These are phyloP conservation scores for Orthonychiurus folsomi DNA, from an alignment of 2,888 invertebrate species.

Conservation along the genomic window DNA sequence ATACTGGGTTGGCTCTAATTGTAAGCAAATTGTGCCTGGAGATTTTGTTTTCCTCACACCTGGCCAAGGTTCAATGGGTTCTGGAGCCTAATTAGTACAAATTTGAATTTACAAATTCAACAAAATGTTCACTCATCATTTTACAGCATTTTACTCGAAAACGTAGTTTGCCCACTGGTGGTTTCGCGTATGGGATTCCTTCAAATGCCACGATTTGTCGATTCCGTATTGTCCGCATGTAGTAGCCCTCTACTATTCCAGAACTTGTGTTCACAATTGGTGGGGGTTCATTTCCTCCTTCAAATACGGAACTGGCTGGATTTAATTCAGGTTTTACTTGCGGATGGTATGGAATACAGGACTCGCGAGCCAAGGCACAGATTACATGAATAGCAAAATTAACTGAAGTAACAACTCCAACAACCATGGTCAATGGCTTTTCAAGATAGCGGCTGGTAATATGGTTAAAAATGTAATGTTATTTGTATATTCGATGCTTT, in stretches of 20 bases:
- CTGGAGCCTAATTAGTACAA: not conserved
- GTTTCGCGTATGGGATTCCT: conserved; percentile 19
- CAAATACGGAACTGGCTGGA: not conserved
- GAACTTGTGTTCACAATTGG: not conserved
- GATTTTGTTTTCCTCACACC: not conserved
- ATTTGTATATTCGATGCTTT: too few species aligned
- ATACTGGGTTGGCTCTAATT: conserved; percentile 7
- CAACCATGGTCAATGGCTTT: not conserved
- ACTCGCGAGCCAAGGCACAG: not conserved
- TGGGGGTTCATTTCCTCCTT: not conserved
- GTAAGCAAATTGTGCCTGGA: conserved; percentile 8
- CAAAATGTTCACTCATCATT: not conserved
- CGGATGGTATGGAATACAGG: not conserved
- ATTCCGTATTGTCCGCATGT: conserved; percentile 20
- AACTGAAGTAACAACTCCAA: not conserved
- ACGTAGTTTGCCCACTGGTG: conserved; percentile 17
- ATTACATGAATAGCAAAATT: not conserved
- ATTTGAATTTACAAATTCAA: not conserved
- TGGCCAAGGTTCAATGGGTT: not conserved
- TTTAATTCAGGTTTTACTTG: not conserved
- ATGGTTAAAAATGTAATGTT: too few species aligned
- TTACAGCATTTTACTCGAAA: conserved; percentile 11
- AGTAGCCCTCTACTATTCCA: conserved; percentile 11
- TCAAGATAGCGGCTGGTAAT: too few species aligned
- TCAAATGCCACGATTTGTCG: conserved; percentile 22